Percentiles rank a stretch among this genome's conserved stretches.
These are phyloP conservation scores for Morpho achilles DNA, from an alignment of 2,888 invertebrate genomes.

Conservation along the genomic window DNA sequence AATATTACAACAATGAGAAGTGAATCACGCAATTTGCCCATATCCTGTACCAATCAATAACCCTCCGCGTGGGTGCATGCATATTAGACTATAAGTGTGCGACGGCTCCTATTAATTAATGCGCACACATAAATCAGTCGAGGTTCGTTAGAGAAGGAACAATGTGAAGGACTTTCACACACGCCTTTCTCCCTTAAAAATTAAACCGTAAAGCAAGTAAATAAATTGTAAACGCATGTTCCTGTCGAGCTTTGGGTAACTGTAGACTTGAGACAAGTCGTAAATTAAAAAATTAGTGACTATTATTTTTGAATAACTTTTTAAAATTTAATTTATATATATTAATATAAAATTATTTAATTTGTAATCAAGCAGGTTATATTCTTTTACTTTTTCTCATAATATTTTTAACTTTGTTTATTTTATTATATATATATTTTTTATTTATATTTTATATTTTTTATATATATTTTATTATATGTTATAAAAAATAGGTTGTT, in stretches of 20 bases:
- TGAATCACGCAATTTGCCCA: conserved; percentile 18
- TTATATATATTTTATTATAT: too few species aligned
- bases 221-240: conserved; percentile 4
- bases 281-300: too few species aligned
- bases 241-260: neutral
- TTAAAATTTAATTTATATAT: too few species aligned
- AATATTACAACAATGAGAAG: conserved; percentile 1
- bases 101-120: conserved; percentile 74
- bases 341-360: too few species aligned
- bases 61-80: conserved; percentile 40
- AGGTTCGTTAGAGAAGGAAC: conserved; percentile 68
- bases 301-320: too few species aligned
- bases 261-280: neutral
- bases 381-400: too few species aligned
- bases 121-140: conserved; percentile 75
- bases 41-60: conserved; percentile 34
- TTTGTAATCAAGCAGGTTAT: too few species aligned
- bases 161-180: conserved; percentile 59
- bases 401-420: too few species aligned
- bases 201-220: conserved; percentile 21
- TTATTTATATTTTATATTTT: too few species aligned
- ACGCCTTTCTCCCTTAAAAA: conserved; percentile 35
- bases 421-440: too few species aligned
- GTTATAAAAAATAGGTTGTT: too few species aligned
- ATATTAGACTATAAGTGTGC: conserved; percentile 50